Base-by-base conservation (phyloP, 1,140 invertebrate genomes). In the Bombus waltoni region DNA sequence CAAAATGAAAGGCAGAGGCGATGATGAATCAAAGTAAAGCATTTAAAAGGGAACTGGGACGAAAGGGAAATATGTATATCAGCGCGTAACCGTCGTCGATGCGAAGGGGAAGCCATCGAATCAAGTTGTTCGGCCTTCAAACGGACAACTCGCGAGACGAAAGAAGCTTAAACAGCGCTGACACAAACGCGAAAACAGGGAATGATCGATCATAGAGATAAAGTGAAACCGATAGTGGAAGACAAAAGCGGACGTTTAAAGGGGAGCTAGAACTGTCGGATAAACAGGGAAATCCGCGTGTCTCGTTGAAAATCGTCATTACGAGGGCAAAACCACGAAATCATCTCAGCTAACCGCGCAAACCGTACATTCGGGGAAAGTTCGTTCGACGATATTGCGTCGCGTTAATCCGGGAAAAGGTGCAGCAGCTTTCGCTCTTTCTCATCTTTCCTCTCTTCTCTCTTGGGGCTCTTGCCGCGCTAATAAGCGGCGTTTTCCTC, bases 381-480 rank as follows among this genome's bases (percentile, higher is more conserved):
- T 38, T 84, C 78, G 59, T 77, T 81, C 66, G 86, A 66, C 82
- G 57, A 87, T 70, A 53, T 74, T 62, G 86, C 73, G 47, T 79
- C 40, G 73, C 28, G 75, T 81, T 88, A 57, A 88, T 73, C 47
- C 65, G 22, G 35, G 47, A n/a, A 44, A 57, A 78, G 40, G 40
- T 53, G 9, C 18, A 35, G 4, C 13, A 3, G 0, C 15, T 11
- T 28, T 3, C 81, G 72, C 57, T 32, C 15, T 81, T 28, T 57
- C 68, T 13, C 4, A 18, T 9, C 53, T 68, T 53, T 10, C 28
- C n/a, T 32, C 38, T 65, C 32, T 59, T 6, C 32, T 28, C 47
- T 25, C 32, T 5, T 38, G 22, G 11, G 38, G 3, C 28, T 42
- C 18, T 68, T 68, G n/a, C 22, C 28, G 28, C 18, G 18, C 28